Base-by-base conservation (phyloP, 2,888 invertebrate genomes). In the Lithophane semibrunnea region DNA sequence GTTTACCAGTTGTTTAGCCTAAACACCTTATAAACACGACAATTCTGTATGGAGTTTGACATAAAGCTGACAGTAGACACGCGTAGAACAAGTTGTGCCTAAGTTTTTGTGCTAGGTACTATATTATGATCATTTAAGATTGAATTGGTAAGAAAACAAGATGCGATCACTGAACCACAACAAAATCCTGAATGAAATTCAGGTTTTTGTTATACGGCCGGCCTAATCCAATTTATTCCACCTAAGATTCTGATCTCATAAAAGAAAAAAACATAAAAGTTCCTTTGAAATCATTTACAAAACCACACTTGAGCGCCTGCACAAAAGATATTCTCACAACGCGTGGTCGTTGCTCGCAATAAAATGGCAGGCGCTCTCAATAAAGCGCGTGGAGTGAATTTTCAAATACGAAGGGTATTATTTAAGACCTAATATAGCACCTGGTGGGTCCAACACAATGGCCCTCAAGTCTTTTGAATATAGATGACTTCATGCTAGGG, bases 281-380 rank as follows among this genome's bases (percentile, higher is more conserved):
- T 77, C 78, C 78, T 86, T 85, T 74, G 72, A 84, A 79, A 77
- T 85, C 67, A 79, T 79, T 82, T 75, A 83, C 77, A 75, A 83
- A 80, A 80, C 86, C 87, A 63, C 81, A 77, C 80, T 84, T 73
- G 65, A 86, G 75, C 86, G 89, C 89, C 88, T 88, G 80, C 84
- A 88, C 87, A 89, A 90, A 87, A 89, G 88, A 75, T 83, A 83
- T 87, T 78, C 84, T 65, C 72, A 63, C 71, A 72, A n/a, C 71
- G 77, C 73, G 75, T 73, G 65, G 60, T 18, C 80, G 81, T 89
- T 91, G 92, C 92, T 88, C 88, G 77, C 75, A 88, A 88, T 85
- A 84, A 89, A 88, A 83, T 79, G 86, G 84, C 84, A 92, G 91
- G 91, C 88, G 86, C 82, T 85, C 73, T 88, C 79, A 84, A 89